Conservation (phyloP, 2,113 vertebrate species). For the Sylvia atricapilla region DNA sequence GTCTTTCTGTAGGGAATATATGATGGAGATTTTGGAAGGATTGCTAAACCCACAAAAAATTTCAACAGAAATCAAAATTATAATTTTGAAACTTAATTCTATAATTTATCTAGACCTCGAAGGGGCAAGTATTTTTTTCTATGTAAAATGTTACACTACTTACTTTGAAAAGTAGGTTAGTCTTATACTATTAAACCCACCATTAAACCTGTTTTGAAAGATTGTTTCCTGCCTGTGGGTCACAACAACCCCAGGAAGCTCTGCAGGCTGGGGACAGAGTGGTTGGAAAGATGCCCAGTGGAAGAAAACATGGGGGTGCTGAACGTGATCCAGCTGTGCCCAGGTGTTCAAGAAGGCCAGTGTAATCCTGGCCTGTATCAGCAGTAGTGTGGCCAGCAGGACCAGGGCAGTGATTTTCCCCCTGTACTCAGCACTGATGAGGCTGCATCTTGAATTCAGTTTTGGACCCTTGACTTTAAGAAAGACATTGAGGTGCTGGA, state of each 20-base stretch:
- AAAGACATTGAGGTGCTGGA: not conserved
- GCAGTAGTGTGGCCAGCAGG: not conserved
- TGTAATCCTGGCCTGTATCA: not conserved
- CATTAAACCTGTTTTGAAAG: not conserved
- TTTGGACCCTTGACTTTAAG: not conserved
- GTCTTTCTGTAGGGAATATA: not conserved
- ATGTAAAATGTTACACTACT: not conserved
- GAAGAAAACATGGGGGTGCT: not conserved
- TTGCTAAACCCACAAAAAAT: not conserved
- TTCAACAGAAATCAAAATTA: not conserved
- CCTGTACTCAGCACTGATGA: no score
- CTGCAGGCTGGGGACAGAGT: not conserved
- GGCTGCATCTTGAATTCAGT: not conserved
- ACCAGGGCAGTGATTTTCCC: accelerated
- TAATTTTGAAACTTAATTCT: not conserved
- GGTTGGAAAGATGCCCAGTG: not conserved
- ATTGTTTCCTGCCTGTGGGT: not conserved
- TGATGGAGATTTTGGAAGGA: not conserved
- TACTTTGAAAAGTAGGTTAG: not conserved
- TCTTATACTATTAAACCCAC: not conserved
- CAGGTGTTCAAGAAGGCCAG: not conserved
- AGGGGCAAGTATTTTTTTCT: not conserved
- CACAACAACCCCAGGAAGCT: not conserved
- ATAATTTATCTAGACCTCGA: accelerated
- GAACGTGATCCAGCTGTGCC: not conserved